phyloP scores from a whole-genome alignment of 1,140 invertebrate genomes.

The Drosophila hydei region DNA sequence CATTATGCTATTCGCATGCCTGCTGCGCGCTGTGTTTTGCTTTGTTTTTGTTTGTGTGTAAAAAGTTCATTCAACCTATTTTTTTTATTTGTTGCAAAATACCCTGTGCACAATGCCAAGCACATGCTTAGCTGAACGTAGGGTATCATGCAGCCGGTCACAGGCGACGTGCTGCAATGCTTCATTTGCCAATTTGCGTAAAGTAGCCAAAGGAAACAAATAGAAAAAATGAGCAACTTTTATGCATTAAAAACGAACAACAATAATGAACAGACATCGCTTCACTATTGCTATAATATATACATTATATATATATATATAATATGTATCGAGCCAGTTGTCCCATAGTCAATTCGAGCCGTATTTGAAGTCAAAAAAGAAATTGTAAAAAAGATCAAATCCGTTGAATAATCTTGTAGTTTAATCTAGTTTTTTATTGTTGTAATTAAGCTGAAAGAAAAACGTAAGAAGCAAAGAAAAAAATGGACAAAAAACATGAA shows the following conservation, averaged over 20 bases:
- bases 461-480: too few species aligned
- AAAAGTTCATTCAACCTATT: conserved; percentile 72
- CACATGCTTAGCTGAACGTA: neutral
- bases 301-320: neutral
- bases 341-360: too few species aligned
- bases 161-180: conserved; percentile 44
- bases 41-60: conserved; percentile 47
- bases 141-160: neutral
- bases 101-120: neutral
- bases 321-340: neutral
- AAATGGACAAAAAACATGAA: neutral
- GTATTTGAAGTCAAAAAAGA: too few species aligned
- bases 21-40: conserved; percentile 6
- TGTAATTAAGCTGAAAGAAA: too few species aligned
- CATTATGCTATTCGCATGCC: conserved; percentile 55
- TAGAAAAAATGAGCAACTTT: conserved; percentile 21
- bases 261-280: conserved; percentile 19
- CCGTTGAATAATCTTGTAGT: too few species aligned
- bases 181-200: conserved; percentile 69
- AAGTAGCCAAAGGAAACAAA: conserved; percentile 37
- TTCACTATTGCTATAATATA: conserved; percentile 19
- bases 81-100: neutral
- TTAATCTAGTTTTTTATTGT: too few species aligned
- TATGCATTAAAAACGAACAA: conserved; percentile 11
- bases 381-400: too few species aligned